A percentile compares a stretch with the other conserved stretches of the same genome.
Conservation (phyloP, 2,888 invertebrate genomes). For the Sympetrum striolatum region DNA sequence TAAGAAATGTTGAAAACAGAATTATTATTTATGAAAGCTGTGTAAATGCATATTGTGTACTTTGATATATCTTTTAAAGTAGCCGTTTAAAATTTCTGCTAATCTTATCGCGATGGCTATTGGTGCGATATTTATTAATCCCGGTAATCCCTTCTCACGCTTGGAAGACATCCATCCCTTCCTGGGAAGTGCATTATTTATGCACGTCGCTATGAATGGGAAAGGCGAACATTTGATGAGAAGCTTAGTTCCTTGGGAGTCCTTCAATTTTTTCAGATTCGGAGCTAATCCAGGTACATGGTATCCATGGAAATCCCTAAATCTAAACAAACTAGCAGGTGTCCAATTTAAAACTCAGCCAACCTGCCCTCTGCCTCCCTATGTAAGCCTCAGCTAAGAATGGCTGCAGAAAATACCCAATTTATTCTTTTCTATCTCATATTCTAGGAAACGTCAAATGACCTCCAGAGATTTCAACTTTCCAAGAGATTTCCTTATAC, state of each 20-base stretch:
- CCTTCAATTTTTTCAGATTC: background rate
- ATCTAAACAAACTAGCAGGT: background rate
- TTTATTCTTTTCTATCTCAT: too few species aligned
- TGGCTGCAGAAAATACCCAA: too few species aligned
- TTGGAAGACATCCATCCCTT: background rate
- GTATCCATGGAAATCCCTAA: background rate
- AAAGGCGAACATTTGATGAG: background rate
- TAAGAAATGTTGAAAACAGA: too few species aligned
- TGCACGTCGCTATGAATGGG: background rate
- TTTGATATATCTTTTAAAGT: too few species aligned
- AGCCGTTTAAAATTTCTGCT: too few species aligned
- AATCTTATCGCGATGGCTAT: too few species aligned
- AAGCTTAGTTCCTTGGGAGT: background rate
- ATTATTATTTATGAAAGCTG: too few species aligned
- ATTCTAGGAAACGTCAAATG: too few species aligned
- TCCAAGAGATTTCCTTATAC: too few species aligned
- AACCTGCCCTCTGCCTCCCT: background rate
- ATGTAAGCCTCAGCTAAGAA: background rate
- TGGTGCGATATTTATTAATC: background rate
- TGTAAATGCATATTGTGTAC: too few species aligned
- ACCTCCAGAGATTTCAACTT: too few species aligned
- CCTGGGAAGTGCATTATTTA: background rate
- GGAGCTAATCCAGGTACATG: background rate
- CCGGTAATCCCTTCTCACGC: background rate
- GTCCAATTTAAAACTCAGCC: background rate